Evolutionary conservation across 2,888 invertebrate species (phyloP), one percentile per base, ranked within the genome.

Genomic region (Rhimphoctona megacephalus): DNA sequence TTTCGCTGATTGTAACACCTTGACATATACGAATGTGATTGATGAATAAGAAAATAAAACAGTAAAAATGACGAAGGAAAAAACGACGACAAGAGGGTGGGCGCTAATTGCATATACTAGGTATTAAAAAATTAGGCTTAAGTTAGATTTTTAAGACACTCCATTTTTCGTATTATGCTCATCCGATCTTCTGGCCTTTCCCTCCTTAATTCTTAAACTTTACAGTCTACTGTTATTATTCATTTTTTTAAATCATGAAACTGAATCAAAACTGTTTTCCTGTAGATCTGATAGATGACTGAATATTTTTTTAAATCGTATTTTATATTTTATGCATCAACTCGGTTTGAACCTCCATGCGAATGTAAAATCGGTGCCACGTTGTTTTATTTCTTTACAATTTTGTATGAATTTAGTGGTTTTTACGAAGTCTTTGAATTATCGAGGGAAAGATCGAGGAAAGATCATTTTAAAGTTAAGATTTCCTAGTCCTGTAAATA

Each of bases 401-500:
- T 36, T 73, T 39, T 78, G 25, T 19, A 79, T 43, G 39, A 22
- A 25, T n/a, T 61, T 19, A 33, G 14, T 46, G n/a, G 46, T n/a
- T n/a, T 67, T 14, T 2, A 78, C n/a, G 0, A 72, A 19, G 22
- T 61, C 72, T 22, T 9, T 11, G 49, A 9, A 64, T 49, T 70
- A 36, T 67, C 67, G 79, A 79, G 73, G 54, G 22, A 79, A 78
- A 43, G 64, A 81, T 81, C 67, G 72, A 25, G 19, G 61, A 39
- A 61, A 79, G 64, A 85, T 76, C 79, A 49, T 80, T 80, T 70
- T 80, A 85, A 70, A 39, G 33, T 70, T 66, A 85, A 87, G 85
- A 77, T 78, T 19, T 85, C 91, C 92, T 92, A 92, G 92, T 92
- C 92, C 88, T 92, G 90, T 92, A 91, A 89, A 92, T 92, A 92